phyloP scores from a whole-genome alignment of 64 coral and sea anemone species.

The Exaiptasia diaphana region DNA sequence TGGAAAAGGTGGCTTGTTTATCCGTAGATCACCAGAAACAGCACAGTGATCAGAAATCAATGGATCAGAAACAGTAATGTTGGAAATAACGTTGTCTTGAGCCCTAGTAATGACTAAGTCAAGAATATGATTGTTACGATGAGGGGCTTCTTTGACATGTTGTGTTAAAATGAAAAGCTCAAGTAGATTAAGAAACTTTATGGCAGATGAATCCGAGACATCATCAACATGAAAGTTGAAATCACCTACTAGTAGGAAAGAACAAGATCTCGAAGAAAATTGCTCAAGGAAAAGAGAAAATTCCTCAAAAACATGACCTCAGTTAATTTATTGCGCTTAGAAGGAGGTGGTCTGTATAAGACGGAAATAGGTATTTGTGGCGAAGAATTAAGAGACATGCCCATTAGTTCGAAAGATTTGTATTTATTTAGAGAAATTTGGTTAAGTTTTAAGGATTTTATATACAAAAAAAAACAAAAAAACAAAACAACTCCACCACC shows the following conservation, averaged over 20 bases:
- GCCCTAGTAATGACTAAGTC: not conserved
- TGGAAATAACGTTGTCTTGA: not conserved
- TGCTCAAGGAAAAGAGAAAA: not conserved
- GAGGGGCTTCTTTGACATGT: not conserved
- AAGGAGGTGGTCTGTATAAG: constrained; percentile 7
- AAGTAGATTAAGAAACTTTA: not conserved
- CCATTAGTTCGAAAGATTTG: too few species aligned
- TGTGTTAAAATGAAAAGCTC: not conserved
- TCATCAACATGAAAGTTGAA: constrained; percentile 25
- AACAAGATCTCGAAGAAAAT: not conserved
- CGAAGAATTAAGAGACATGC: too few species aligned
- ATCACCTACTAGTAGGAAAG: not conserved
- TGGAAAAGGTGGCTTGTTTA: constrained; percentile 8
- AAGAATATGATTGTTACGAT: not conserved
- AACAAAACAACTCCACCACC: too few species aligned
- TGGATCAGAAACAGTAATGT: not conserved
- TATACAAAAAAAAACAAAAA: too few species aligned
- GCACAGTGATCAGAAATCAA: not conserved
- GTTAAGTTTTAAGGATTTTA: too few species aligned
- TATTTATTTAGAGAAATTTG: too few species aligned
- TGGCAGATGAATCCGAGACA: not conserved
- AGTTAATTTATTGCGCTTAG: not conserved
- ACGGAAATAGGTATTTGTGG: too few species aligned
- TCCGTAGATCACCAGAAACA: not conserved
- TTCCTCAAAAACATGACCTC: not conserved